Percentiles rank a stretch among this genome's conserved stretches.
Conservation (phyloP, 2,113 vertebrate genomes). For the Peromyscus maniculatus region DNA sequence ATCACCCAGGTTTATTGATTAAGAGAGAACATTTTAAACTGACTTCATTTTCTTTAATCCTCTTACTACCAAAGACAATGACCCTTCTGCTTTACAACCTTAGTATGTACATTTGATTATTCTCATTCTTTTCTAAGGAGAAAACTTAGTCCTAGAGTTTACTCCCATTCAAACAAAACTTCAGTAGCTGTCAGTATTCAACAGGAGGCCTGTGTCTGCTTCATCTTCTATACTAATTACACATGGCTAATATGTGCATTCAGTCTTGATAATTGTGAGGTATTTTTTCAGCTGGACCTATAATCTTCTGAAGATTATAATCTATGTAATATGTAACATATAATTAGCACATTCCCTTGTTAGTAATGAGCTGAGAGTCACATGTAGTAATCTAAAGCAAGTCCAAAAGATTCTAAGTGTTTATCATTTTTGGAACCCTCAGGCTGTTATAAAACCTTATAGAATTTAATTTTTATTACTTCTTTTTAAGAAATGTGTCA, state of each 20-base stretch:
- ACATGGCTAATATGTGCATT: constrained; percentile 43
- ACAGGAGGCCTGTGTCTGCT: not conserved
- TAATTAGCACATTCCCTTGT: constrained; percentile 62
- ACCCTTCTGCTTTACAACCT: not conserved
- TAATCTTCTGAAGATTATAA: constrained; percentile 57
- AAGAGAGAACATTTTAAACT: not conserved
- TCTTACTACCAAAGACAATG: not conserved
- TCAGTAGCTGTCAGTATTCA: not conserved
- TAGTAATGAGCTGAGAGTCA: constrained; percentile 50
- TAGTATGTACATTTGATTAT: not conserved
- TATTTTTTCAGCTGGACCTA: constrained; percentile 50
- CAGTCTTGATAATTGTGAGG: constrained; percentile 46
- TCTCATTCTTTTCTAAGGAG: not conserved
- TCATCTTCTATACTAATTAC: constrained; percentile 50
- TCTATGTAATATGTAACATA: constrained; percentile 33
- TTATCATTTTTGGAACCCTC: constrained; percentile 46
- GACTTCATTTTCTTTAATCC: not conserved
- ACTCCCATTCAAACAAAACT: constrained; percentile 39
- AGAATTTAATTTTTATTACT: constrained; percentile 39
- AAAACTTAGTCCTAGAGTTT: constrained; percentile 46
- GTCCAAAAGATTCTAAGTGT: constrained; percentile 20
- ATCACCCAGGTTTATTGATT: constrained; percentile 8
- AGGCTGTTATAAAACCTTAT: not conserved
- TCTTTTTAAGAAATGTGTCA: not conserved
- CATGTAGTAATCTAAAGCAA: constrained; percentile 21